Evolutionary conservation across 1,140 invertebrate genomes (phyloP), one percentile per base, ranked within the genome.

Genomic region (Solenopsis invicta): DNA sequence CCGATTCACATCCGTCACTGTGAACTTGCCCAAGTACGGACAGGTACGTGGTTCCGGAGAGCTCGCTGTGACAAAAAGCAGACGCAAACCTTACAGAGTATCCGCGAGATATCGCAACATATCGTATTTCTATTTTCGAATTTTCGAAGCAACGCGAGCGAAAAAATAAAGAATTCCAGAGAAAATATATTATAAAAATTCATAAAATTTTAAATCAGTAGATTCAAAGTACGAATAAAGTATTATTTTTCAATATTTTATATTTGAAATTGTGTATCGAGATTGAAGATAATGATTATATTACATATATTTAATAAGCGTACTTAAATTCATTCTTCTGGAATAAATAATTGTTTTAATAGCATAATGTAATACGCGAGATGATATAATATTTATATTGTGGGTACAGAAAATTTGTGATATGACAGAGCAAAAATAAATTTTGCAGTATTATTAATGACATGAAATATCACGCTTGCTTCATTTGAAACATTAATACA

Each of bases 11-110:
- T 94, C 96, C 29, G 96, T 96, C 21, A 97, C 96, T 18, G 96
- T 96, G 94, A 97, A 97, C 88, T 97, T 96, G 0, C 97, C 97
- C 88, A 97, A 93, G 91, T 97, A 96, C 0, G 97, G 97, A 93
- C 97, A 97, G 50, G 96, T 96, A 85, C 96, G 95, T 8, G 96
- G 96, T 74, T 96, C 96, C 56, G 97, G 96, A 4, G 96, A 96
- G 24, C 96, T 97, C 10, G 97, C 97, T 97, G 96, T 6, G 96
- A 97, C 91, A 92, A 88, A 93, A 87, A 50, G n/a, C 37, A 56
- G 16, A 88, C 29, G 50, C 45, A n/a, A 74, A 75, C 16, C 48
- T 81, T 48, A 41, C 6, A 1, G 69, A 54, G 13, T 52, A 21
- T 21, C 12, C n/a, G 8, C 5, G 18, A 13, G 16, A 37, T 45